Conservation (phyloP, 2,797 vertebrate species). For the Gymnopithys bicolor region DNA sequence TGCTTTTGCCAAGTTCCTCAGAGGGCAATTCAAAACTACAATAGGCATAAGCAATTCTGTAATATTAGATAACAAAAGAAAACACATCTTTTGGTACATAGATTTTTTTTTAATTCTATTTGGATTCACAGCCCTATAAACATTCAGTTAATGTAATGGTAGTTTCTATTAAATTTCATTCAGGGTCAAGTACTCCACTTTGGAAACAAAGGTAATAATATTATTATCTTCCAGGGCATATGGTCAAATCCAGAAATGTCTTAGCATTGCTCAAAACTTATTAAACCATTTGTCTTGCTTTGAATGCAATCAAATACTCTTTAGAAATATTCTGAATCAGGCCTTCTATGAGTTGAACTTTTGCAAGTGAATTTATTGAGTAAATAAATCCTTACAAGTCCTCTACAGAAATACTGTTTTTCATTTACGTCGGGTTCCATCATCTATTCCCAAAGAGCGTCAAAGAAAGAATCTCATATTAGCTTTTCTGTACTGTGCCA, state of each 20-base stretch:
- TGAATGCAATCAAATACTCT: background rate
- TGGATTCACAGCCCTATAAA: background rate
- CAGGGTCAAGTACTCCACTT: background rate
- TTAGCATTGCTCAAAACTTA: slow-evolving; percentile 21
- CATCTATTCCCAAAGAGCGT: background rate
- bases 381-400: slow-evolving; percentile 15
- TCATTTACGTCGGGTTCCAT: background rate
- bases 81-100: background rate
- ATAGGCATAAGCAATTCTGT: background rate
- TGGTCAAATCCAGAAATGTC: background rate
- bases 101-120: background rate
- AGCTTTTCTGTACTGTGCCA: background rate
- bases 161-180: background rate
- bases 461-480: background rate
- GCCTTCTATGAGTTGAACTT: background rate
- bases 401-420: background rate
- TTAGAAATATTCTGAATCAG: background rate
- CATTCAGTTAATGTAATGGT: background rate
- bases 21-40: background rate
- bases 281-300: slow-evolving; percentile 29
- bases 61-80: background rate
- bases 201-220: background rate
- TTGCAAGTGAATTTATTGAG: background rate
- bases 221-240: background rate
- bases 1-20: background rate